A percentile compares a stretch with the other conserved stretches of the same genome.
These are phyloP conservation scores for Porites cylindrica DNA, from an alignment of 92 coral and sea anemone genomes.

Conservation along the genomic window DNA sequence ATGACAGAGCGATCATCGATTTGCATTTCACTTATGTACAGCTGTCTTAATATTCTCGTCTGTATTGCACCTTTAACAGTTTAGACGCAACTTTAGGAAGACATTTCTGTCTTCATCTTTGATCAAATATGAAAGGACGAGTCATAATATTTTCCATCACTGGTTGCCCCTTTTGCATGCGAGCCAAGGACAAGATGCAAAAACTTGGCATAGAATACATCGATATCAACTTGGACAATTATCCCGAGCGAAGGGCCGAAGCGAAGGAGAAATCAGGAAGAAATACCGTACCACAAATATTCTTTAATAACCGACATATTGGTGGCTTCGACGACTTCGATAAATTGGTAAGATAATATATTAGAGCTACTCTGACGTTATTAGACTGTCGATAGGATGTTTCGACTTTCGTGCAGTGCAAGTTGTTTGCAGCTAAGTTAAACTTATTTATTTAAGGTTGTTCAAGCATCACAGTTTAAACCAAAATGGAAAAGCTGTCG, in stretches of 20 bases:
- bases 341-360: constrained; percentile 75
- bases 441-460: too few species aligned
- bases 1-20: too few species aligned
- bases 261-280: constrained; percentile 83
- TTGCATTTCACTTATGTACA: too few species aligned
- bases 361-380: not conserved
- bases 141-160: constrained; percentile 88
- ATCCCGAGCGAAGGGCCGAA: constrained; percentile 82
- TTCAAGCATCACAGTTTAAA: not conserved
- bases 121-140: constrained; percentile 84
- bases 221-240: constrained; percentile 87
- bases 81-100: not conserved
- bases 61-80: not conserved
- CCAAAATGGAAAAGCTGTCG: constrained; percentile 1
- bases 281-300: constrained; percentile 97
- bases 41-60: too few species aligned
- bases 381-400: not conserved
- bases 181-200: constrained; percentile 88
- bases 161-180: constrained; percentile 95
- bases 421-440: too few species aligned
- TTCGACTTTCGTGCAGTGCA: not conserved
- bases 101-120: not conserved
- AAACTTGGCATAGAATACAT: constrained; percentile 74
- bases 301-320: constrained; percentile 88
- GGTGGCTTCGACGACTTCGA: constrained; percentile 94